Evolutionary conservation across 2,797 vertebrate species (phyloP).

Genomic region (Mergus octosetaceus): DNA sequence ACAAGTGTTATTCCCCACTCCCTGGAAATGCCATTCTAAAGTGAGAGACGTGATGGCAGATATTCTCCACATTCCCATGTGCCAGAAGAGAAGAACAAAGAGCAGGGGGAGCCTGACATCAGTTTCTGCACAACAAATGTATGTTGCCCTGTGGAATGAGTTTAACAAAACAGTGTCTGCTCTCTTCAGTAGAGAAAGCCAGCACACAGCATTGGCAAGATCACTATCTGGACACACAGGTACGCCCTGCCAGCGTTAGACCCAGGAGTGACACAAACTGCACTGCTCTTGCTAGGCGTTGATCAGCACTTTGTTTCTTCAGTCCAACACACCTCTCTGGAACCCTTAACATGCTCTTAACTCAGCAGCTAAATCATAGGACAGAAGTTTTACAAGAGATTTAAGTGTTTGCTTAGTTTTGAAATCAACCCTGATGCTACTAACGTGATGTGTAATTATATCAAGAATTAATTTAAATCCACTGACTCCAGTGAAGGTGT

Average conservation of each 20-base stretch:
- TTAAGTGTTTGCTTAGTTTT: not conserved
- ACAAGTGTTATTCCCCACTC: not conserved
- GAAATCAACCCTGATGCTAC: not conserved
- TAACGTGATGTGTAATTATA: not conserved
- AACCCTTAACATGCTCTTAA: not conserved
- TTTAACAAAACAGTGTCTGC: not conserved
- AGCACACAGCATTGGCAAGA: not conserved
- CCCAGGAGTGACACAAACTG: not conserved
- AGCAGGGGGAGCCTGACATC: not conserved
- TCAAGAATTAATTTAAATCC: not conserved
- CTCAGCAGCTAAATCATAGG: not conserved
- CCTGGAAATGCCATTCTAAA: not conserved
- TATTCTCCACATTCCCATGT: not conserved
- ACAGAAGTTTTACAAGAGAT: not conserved
- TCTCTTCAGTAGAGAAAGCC: not conserved
- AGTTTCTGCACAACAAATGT: accelerated
- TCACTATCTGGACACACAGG: not conserved
- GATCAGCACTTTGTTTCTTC: not conserved
- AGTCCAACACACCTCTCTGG: not conserved
- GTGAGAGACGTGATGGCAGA: not conserved
- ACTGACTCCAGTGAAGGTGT: not conserved
- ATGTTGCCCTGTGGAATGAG: not conserved
- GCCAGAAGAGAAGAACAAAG: not conserved
- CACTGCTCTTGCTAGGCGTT: not conserved
- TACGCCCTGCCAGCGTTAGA: not conserved